Conservation (phyloP, 2,113 vertebrate species). For the Misgurnus anguillicaudatus region DNA sequence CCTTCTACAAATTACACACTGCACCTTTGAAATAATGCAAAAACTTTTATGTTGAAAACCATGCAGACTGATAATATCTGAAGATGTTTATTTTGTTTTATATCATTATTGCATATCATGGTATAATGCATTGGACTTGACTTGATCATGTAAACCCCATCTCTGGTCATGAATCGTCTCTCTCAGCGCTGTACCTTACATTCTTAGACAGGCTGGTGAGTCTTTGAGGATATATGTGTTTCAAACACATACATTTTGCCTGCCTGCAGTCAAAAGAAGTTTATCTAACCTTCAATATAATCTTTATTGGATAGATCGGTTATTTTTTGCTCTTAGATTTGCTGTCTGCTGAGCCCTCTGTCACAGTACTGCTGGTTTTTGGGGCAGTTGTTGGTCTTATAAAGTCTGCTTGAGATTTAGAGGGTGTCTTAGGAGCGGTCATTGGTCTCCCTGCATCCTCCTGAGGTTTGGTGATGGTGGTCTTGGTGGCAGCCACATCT, state of each 20-base stretch:
- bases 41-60: no score
- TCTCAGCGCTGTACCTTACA: background rate
- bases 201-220: no score
- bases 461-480: conserved; percentile 24
- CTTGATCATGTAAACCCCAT: background rate
- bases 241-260: background rate
- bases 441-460: conserved; percentile 27
- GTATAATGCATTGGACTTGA: no score
- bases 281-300: background rate
- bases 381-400: conserved; percentile 27
- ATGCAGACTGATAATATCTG: no score
- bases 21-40: no score
- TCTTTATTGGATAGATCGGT: background rate
- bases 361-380: background rate
- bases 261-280: background rate
- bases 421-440: conserved; percentile 1
- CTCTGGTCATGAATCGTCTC: no score
- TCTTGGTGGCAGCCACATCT: conserved; percentile 26
- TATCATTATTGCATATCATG: background rate
- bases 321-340: conserved; percentile 14
- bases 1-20: no score
- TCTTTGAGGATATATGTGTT: no score
- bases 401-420: conserved; percentile 23
- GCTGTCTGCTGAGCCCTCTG: background rate
- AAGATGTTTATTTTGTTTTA: background rate